Evolutionary conservation across 53 echinoderm and acorn worm genomes (phyloP), one percentile per base, ranked within the genome.

Genomic region (Actinopyga echinites): DNA sequence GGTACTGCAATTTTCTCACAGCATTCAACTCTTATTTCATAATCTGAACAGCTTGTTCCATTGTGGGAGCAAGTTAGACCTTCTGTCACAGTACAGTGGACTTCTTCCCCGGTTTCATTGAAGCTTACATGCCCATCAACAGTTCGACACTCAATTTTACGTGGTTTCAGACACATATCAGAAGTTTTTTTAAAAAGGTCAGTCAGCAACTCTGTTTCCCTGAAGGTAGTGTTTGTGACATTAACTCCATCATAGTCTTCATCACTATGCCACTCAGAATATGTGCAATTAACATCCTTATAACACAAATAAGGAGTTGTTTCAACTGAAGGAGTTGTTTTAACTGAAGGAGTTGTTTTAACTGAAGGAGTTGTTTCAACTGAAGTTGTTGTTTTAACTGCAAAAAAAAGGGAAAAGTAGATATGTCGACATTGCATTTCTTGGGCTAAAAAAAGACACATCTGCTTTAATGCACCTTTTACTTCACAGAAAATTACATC

Each of bases 111-210:
- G 32, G 77, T 77, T 1, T 25, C 10, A 13, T 15, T 26, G 29
- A 9, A 77, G 17, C 55, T 7, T 32, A 4, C 53, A 1, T 77
- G 2, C 13, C 5, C 5, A 28, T 20, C 77, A 19, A 77, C 77
- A n/a, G 3, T 30, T 20, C 77, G 43, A 57, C 89, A 89, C 66
- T 84, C 79, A 21, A 89, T 84, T 1, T 35, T 79, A 0, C 65
- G 54, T 24, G 89, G 89, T 13, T 65, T 25, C 0, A 57, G 12
- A 45, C 89, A 89, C 55, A 89, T 68, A 56, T 74, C 89, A 26
- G 22, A 13, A 37, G 84, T 58, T 37, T 36, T 15, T 36, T 66
- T 44, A 25, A 52, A 9, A 21, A 89, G 69, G 78, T 89, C 89
- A 10, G 21, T 19, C 65, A 89, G 65, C 20, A 63, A 30, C 78